Evolutionary conservation across 2,888 invertebrate genomes (phyloP), one percentile per base, ranked within the genome.

Genomic region (Meliscaeva auricollis): DNA sequence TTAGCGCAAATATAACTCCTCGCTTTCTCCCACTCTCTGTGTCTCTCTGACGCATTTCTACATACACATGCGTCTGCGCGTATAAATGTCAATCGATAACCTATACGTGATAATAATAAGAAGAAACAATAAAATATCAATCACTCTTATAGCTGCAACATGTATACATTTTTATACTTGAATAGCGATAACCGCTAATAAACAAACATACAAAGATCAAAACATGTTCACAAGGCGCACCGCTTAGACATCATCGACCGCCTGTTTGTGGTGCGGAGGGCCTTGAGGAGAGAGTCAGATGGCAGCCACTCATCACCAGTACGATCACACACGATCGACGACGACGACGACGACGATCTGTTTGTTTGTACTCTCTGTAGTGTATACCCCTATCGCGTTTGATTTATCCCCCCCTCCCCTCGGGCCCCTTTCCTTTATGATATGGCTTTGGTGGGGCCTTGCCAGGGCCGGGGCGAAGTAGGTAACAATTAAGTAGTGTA

Each of bases 111-210:
- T 84, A 80, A 84, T 84, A 80, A 76, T 66, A 44, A 70, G 70
- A 58, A 75, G 56, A 44, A 70, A 84, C 79, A 84, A 84, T 84
- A 72, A 79, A 84, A 79, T 79, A 84, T 84, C 84, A 84, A 79
- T 84, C 84, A 84, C 41, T 79, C 72, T 7, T 66, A n/a, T 20
- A 26, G 69, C 20, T 35, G 44, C 32, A 72, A 52, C 11, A 8
- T n/a, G 38, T 64, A 60, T 26, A 50, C 32, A 73, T 22, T 17
- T 8, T 0, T 46, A 17, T 46, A 9, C 54, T 32, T 72, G 69
- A 75, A 75, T 46, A 54, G 70, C 54, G 79, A 84, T 84, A 84
- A 76, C 83, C 66, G 79, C 79, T 56, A 54, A 80, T 68, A 80
- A 72, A 79, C 60, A 72, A 84, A 60, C 15, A 68, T 50, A 64